Evolutionary conservation across 1,140 invertebrate genomes (phyloP).

Genomic region (Apis dorsata): DNA sequence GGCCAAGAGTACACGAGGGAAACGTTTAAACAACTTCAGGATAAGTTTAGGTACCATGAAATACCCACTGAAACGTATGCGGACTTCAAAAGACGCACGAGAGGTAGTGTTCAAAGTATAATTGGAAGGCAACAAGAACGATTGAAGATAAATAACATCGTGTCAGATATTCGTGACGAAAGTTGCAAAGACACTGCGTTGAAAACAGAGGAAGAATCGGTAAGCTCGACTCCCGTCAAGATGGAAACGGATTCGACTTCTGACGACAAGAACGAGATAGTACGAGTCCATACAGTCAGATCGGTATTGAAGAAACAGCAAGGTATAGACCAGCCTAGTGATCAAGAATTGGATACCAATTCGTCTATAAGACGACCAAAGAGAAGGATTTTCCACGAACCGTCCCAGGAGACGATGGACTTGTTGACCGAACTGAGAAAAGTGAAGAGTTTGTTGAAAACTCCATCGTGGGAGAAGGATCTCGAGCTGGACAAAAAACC

Average conservation of each 20-base stretch:
- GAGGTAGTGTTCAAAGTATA: constrained; percentile 40
- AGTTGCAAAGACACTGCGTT: not conserved
- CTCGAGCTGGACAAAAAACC: constrained; percentile 63
- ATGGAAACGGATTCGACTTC: not conserved
- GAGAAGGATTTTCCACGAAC: constrained; percentile 73
- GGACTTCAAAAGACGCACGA: constrained; percentile 72
- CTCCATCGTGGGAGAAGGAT: constrained; percentile 73
- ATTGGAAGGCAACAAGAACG: constrained; percentile 47
- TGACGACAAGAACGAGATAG: not conserved
- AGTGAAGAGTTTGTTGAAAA: constrained; percentile 75
- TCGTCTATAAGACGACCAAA: constrained; percentile 63
- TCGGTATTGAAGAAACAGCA: constrained; percentile 74
- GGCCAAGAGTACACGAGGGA: constrained; percentile 59
- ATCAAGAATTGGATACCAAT: constrained; percentile 69
- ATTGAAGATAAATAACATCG: constrained; percentile 11
- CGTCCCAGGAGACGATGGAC: constrained; percentile 77
- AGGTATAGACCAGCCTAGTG: constrained; percentile 71
- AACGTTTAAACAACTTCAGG: constrained; percentile 72
- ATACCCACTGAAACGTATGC: constrained; percentile 75
- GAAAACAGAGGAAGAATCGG: not conserved
- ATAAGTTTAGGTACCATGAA: constrained; percentile 73
- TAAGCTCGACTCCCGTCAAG: not conserved
- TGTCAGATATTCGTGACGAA: not conserved
- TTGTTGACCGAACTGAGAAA: constrained; percentile 74
- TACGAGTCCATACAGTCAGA: constrained; percentile 61